Evolutionary conservation across 2,888 invertebrate genomes (phyloP).

Genomic region (Epistrophe grossulariae): DNA sequence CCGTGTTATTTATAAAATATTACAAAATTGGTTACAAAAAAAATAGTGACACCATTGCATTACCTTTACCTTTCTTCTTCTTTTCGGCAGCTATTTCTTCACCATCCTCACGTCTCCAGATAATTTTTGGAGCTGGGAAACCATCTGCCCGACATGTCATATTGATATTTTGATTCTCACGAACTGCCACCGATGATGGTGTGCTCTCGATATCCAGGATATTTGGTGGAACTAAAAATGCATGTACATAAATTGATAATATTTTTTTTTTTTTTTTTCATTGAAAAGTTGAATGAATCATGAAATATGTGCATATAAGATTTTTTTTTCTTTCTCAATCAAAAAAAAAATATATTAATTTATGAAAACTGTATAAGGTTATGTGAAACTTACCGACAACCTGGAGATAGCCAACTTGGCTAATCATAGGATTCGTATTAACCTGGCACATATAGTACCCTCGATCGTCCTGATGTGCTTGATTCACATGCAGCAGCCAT

Average conservation of each 20-base stretch:
- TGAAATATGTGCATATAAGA: background rate
- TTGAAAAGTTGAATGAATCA: background rate
- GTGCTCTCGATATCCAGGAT: slow-evolving; percentile 96
- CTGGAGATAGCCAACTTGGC: slow-evolving; percentile 96
- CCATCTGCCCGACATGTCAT: slow-evolving; percentile 96
- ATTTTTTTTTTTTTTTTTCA: too few relatives aligned
- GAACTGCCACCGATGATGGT: slow-evolving; percentile 94
- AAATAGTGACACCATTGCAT: slow-evolving; percentile 56
- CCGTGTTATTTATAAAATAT: background rate
- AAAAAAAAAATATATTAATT: background rate
- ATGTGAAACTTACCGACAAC: slow-evolving; percentile 91
- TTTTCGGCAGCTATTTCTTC: slow-evolving; percentile 93
- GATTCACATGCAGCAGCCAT: slow-evolving; percentile 95
- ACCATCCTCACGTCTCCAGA: slow-evolving; percentile 96
- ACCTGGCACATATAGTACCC: slow-evolving; percentile 88
- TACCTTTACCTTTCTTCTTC: slow-evolving; percentile 91
- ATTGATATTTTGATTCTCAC: slow-evolving; percentile 97
- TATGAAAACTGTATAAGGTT: background rate
- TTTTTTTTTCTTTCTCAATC: background rate
- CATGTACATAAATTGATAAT: too few relatives aligned
- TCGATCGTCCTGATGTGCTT: slow-evolving; percentile 95
- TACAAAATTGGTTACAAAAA: background rate
- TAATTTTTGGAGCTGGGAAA: slow-evolving; percentile 95
- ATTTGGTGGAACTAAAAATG: slow-evolving; percentile 92
- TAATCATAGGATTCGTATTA: slow-evolving; percentile 97